These are phyloP conservation scores for Liopterus haemorrhoidalis DNA, from an alignment of 2,888 invertebrate species.

Conservation along the genomic window DNA sequence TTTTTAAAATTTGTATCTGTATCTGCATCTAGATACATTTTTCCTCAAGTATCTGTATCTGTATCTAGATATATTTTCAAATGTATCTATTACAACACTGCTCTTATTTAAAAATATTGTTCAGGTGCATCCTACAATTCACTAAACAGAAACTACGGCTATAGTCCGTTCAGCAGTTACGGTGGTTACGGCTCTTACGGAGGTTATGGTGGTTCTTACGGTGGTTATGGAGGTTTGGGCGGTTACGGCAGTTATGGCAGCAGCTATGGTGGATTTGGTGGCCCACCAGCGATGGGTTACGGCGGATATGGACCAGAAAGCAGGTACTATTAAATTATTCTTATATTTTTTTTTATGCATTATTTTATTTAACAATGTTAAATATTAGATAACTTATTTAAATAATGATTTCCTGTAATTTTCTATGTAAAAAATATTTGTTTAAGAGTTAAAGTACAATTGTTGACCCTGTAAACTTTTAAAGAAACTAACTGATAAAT, in stretches of 20 bases:
- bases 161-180: constrained; percentile 37
- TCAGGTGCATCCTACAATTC: neutral
- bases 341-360: neutral
- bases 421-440: too few species aligned
- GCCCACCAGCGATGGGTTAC: constrained; percentile 1
- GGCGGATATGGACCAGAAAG: constrained; percentile 46
- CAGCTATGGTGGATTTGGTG: constrained; percentile 43
- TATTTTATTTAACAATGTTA: neutral
- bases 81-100: neutral
- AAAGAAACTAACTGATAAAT: too few species aligned
- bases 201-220: constrained; percentile 36
- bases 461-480: too few species aligned
- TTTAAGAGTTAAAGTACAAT: too few species aligned
- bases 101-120: neutral
- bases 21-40: too few species aligned
- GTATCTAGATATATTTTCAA: too few species aligned
- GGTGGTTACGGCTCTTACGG: constrained; percentile 38
- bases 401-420: too few species aligned
- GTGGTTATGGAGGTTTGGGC: constrained; percentile 38
- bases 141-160: constrained; percentile 34
- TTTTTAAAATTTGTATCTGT: too few species aligned
- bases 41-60: too few species aligned
- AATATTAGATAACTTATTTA: too few species aligned
- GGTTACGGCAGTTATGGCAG: constrained; percentile 33
- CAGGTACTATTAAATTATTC: constrained; percentile 51